Conservation (phyloP, 1,140 invertebrate genomes). For the Bradysia coprophila region DNA sequence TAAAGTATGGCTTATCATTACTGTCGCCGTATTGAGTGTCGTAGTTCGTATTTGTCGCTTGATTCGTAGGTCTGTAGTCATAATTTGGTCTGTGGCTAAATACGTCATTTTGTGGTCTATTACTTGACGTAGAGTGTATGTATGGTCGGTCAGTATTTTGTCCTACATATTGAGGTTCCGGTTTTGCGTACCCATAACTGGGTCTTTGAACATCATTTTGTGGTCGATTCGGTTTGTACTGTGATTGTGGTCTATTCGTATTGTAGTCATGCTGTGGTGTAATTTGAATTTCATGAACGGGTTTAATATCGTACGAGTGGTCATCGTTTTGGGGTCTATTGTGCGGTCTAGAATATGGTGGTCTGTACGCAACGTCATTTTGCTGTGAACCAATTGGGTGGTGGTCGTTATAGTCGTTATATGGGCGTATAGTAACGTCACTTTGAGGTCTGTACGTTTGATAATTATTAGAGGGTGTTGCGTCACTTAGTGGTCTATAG, state of each 20-base stretch:
- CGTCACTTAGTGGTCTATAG: background rate
- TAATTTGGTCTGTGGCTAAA: background rate
- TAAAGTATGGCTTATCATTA: too few relatives aligned
- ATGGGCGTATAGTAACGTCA: background rate
- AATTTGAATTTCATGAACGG: background rate
- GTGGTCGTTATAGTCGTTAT: background rate
- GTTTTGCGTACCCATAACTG: background rate
- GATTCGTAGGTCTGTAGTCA: background rate
- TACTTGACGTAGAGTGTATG: background rate
- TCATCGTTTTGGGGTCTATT: background rate
- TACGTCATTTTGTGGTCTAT: background rate
- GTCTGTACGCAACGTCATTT: background rate
- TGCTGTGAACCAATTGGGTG: background rate
- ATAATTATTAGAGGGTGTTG: background rate
- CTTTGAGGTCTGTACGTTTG: background rate
- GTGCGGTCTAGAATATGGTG: background rate
- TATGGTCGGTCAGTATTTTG: background rate
- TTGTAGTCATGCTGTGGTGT: background rate
- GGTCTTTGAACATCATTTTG: background rate
- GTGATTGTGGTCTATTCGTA: background rate
- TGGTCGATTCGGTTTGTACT: background rate
- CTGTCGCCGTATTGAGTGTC: constrained; percentile 7
- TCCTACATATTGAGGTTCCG: background rate
- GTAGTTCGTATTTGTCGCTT: background rate
- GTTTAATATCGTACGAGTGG: background rate